Conservation (phyloP, 2,797 vertebrate genomes). For the Fistularia tabacaria region DNA sequence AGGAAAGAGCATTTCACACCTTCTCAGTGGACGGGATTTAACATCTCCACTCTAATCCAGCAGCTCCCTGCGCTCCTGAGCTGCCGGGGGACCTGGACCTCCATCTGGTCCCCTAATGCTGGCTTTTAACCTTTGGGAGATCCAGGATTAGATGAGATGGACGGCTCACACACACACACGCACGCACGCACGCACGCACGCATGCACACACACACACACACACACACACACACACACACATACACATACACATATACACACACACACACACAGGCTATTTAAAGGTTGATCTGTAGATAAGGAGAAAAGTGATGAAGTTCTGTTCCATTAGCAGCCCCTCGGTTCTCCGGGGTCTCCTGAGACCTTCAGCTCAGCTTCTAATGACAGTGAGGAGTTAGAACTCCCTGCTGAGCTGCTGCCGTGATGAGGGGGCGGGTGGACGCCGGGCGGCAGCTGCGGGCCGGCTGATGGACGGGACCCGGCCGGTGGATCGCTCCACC, state of each 20-base stretch:
- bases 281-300: conserved; percentile 10
- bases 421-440: conserved; percentile 76
- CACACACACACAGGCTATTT: conserved; percentile 2
- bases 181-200: too few relatives aligned
- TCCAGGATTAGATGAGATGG: too few relatives aligned
- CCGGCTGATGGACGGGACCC: too few relatives aligned
- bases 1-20: conserved; percentile 73
- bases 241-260: too few relatives aligned
- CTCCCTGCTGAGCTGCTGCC: conserved; percentile 67
- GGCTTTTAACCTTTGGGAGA: conserved; percentile 36
- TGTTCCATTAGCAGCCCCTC: conserved; percentile 48
- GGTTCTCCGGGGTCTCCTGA: conserved; percentile 29
- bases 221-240: too few relatives aligned
- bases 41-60: conserved; percentile 62
- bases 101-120: conserved; percentile 48
- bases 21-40: conserved; percentile 72
- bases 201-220: too few relatives aligned
- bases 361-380: conserved; percentile 57
- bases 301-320: conserved; percentile 26
- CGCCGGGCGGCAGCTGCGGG: conserved; percentile 21
- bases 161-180: too few relatives aligned
- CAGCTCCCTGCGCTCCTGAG: too few relatives aligned
- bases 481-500: too few relatives aligned
- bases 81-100: conserved; percentile 46
- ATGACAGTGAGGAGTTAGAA: conserved; percentile 61